Evolutionary conservation across 2,113 vertebrate genomes (phyloP).

Genomic region (Hypanus sabinus): DNA sequence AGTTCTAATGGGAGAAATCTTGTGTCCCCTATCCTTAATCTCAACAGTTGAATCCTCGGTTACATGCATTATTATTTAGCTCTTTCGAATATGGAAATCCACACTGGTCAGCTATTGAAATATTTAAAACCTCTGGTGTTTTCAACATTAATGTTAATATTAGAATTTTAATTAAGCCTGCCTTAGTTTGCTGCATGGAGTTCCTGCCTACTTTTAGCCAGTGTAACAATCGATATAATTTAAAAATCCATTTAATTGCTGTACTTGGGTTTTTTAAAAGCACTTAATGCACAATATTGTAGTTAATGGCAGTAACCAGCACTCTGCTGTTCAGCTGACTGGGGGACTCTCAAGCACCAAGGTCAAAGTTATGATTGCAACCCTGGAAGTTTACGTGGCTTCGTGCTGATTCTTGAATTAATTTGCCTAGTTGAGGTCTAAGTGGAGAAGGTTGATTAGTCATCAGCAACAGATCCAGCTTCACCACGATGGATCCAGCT

Average conservation of each 20-base stretch:
- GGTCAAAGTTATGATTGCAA: background rate
- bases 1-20: no score
- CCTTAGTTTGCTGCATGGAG: no score
- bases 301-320: background rate
- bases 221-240: background rate
- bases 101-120: background rate
- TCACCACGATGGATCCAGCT: no score
- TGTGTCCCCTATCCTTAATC: background rate
- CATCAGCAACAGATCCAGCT: no score
- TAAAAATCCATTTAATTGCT: slow-evolving; percentile 12
- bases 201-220: background rate
- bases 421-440: background rate
- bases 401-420: background rate
- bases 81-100: background rate
- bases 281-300: background rate
- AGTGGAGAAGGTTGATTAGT: background rate
- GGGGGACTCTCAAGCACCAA: background rate
- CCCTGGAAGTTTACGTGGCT: background rate
- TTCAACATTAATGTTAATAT: background rate
- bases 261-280: slow-evolving; percentile 3
- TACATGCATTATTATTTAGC: background rate
- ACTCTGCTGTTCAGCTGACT: background rate
- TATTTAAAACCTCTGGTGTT: background rate
- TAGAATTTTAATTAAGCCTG: background rate
- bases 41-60: background rate